Evolutionary conservation across 2,113 vertebrate species (phyloP).

Genomic region (Sapayoa aenigma): DNA sequence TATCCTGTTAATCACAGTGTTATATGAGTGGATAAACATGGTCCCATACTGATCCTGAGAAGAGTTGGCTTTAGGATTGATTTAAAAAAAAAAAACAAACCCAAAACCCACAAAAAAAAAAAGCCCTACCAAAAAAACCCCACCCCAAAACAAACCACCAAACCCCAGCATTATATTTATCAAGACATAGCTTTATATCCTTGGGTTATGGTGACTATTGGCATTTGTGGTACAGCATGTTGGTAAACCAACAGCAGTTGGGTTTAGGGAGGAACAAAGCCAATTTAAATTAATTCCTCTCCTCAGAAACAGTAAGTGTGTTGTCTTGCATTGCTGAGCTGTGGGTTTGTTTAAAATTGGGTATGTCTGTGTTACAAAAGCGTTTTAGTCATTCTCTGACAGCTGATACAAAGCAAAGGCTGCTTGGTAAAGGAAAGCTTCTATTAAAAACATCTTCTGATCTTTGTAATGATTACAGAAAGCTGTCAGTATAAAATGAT

Average conservation of each 20-base stretch:
- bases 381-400: not conserved
- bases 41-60: not conserved
- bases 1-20: not conserved
- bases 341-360: not conserved
- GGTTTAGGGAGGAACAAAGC: not conserved
- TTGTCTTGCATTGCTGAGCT: conserved; percentile 20
- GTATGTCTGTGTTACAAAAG: not conserved
- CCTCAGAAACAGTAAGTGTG: not conserved
- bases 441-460: conserved; percentile 9
- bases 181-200: not conserved
- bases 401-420: not conserved
- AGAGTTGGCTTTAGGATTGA: not conserved
- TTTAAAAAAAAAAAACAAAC: not conserved
- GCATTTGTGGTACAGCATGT: not conserved
- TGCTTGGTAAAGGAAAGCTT: not conserved
- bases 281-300: not conserved
- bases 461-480: not conserved
- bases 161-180: not conserved
- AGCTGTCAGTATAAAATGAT: not conserved
- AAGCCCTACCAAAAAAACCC: not conserved
- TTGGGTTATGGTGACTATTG: not conserved
- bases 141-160: too few relatives aligned
- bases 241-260: not conserved
- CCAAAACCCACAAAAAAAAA: not conserved
- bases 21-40: too few relatives aligned